Base-by-base conservation (phyloP, 53 echinoderm and acorn worm genomes). In the Holothuria scabra region DNA sequence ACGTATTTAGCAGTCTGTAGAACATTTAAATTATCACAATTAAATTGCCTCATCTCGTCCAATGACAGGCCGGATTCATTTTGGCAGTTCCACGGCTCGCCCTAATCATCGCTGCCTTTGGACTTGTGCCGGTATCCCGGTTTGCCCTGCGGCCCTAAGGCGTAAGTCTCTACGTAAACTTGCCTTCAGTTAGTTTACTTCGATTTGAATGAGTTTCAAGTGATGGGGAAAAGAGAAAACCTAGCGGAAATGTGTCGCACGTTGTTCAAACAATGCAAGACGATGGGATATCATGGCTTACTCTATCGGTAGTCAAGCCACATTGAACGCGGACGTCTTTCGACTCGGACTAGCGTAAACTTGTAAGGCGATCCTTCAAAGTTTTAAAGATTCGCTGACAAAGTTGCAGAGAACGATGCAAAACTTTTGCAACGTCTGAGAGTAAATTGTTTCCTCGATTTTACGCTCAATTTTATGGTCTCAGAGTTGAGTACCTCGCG, bases 191-290 rank as follows among this genome's bases (percentile, higher is more conserved):
- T 81, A 81, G 60, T 81, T 63, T 58, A 58, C 78, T 31, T 29
- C 16, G 48, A 26, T 58, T 33, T 56, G 57, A 30, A 78, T 58
- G 46, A 59, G 59, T 56, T 78, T 46, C 58, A 46, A 25, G 30
- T 56, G 56, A 78, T 37, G 62, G 37, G 44, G 34, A 24, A 63
- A 41, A 41, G 46, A 46, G 65, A 63, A 63, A 81, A 63, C 37
- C 37, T 61, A 64, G 34, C 95, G 95, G 95, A 95, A 90, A 95
- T 91, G 91, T 91, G 89, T 87, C 85, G 83, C 95, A 91, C 91
- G 91, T 95, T 91, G 91, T 87, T 90, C 95, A 95, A 95, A 95
- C 95, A 95, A 81, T 63, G 78, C 37, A 33, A 81, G 44, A 26
- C 61, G 81, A 62, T 29, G 46, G 29, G 23, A 30, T 71, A 28